Percentiles rank a stretch among this genome's conserved stretches.
Evolutionary conservation across 2,888 invertebrate genomes (phyloP).

Genomic region (Hetaerina titia): DNA sequence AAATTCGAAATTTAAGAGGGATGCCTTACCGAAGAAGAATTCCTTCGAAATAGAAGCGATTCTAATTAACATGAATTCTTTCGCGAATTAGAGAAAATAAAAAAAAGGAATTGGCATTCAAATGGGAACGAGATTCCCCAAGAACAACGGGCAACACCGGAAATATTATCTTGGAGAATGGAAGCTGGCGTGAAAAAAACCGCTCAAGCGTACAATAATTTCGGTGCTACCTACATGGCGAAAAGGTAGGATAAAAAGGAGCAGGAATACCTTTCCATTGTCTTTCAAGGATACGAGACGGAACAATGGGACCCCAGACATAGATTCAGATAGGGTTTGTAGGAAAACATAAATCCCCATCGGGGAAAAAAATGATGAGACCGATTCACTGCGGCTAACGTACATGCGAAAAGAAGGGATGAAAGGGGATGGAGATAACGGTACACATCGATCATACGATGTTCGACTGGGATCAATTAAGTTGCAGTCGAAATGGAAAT

Average conservation of each 20-base stretch:
- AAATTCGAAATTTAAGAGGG: background rate
- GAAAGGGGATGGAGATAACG: background rate
- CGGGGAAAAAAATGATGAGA: background rate
- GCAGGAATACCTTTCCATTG: background rate
- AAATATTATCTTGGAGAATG: conserved; percentile 22
- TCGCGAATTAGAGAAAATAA: background rate
- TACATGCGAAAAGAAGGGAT: background rate
- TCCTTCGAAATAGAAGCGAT: background rate
- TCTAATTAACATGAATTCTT: background rate
- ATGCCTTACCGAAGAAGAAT: background rate
- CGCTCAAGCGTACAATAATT: background rate
- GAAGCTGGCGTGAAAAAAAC: background rate
- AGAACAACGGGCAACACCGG: background rate
- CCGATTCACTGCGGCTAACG: background rate
- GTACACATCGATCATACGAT: background rate
- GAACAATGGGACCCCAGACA: background rate
- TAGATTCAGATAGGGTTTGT: background rate
- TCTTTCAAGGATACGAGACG: background rate
- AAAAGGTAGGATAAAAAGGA: background rate
- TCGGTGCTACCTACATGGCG: background rate
- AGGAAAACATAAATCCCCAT: background rate
- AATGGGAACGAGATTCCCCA: background rate
- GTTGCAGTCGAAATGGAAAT: background rate
- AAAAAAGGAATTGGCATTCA: background rate
- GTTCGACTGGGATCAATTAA: background rate